Evolutionary conservation across 2,113 vertebrate species (phyloP), one percentile per base, ranked within the genome.

Genomic region (Calidris pygmaea): DNA sequence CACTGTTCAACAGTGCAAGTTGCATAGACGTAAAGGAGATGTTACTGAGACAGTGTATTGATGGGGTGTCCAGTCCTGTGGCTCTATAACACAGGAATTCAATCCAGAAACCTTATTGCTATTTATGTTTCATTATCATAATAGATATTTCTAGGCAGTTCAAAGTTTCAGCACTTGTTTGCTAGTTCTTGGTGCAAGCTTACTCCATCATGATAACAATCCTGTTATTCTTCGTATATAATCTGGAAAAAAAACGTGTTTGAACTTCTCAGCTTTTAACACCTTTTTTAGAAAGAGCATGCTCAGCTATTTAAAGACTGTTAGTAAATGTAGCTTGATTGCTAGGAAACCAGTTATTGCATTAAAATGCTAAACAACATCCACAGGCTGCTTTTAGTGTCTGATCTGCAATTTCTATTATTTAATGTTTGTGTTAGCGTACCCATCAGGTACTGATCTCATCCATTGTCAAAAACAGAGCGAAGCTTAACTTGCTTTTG

Each of bases 361-460:
- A 89, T 90, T 88, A 91, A 94, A 89, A 76, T 68, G 23, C 34
- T 87, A 58, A 79, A 85, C 43, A 87, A 47, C 10, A 94, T 62
- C 35, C 67, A 52, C 48, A 66, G 53, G 45, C 32, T 76, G 39
- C 43, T 95, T 85, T 93, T 85, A 87, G 22, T 43, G n/a, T 58
- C 63, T 89, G 58, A 89, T 72, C 55, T 85, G 24, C 27, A 82
- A 78, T 79, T 91, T 91, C 41, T 76, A 39, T 77, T 93, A 56
- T 94, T 85, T 79, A 90, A 58, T 85, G 24, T 73, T 62, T 73
- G 27, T 79, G 30, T 88, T 92, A 79, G 30, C 53, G 72, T 35
- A 75, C 4, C 18, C 27, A 34, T 79, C 53, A 84, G 67, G 37
- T 47, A 93, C 19, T 43, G 68, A 90, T 67, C 45, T 77, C 52